Percentiles rank a stretch among this genome's conserved stretches.
These are phyloP conservation scores for Subacronicta megacephala DNA, from an alignment of 2,888 invertebrate species.

Conservation along the genomic window DNA sequence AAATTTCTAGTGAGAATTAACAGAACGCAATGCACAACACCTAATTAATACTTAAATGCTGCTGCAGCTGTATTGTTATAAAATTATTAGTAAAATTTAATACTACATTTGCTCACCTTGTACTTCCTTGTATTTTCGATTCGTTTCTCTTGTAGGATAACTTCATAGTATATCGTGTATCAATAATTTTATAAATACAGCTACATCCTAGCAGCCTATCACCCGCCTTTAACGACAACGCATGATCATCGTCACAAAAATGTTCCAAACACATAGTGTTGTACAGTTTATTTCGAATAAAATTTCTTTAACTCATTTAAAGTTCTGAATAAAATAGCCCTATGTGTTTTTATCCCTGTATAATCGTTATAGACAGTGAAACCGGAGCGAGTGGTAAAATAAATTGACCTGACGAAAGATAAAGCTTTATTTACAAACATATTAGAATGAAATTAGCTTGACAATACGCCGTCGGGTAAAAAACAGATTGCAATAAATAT, in stretches of 20 bases:
- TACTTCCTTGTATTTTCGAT: conserved; percentile 85
- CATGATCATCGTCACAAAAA: conserved; percentile 77
- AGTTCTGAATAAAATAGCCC: conserved; percentile 55
- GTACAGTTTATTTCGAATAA: conserved; percentile 47
- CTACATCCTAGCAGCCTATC: conserved; percentile 54
- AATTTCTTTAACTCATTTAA: conserved; percentile 44
- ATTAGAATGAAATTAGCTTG: conserved; percentile 60
- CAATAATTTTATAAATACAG: conserved; percentile 81
- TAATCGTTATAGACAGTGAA: conserved; percentile 86
- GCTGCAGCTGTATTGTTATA: conserved; percentile 78
- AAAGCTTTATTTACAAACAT: conserved; percentile 58
- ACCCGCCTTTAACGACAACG: conserved; percentile 66
- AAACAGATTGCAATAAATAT: conserved; percentile 86
- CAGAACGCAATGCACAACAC: conserved; percentile 71
- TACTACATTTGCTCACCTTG: conserved; percentile 82
- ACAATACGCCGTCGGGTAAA: conserved; percentile 71
- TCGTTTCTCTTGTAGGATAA: conserved; percentile 81
- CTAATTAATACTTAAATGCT: conserved; percentile 63
- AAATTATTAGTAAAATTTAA: conserved; percentile 73
- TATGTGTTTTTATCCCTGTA: conserved; percentile 60
- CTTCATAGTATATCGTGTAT: conserved; percentile 68
- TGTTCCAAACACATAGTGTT: conserved; percentile 55
- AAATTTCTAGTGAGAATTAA: conserved; percentile 68
- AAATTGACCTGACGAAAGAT: conserved; percentile 50
- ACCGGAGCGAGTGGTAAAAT: conserved; percentile 61